phyloP scores from a whole-genome alignment of 2,113 vertebrate species.

The Pongo pygmaeus region DNA sequence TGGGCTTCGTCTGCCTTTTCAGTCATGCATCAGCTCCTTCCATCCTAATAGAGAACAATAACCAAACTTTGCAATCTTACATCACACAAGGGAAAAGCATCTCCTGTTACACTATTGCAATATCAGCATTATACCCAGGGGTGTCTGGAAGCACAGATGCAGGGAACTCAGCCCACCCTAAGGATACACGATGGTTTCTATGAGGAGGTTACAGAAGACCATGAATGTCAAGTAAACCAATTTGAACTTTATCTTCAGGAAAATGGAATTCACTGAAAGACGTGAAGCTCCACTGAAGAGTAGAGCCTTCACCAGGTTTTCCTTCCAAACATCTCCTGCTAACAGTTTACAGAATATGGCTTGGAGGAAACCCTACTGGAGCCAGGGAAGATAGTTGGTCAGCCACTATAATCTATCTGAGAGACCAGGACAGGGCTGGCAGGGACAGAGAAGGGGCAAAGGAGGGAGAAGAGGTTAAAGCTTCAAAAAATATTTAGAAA shows the following conservation, averaged over 20 bases:
- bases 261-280: neutral
- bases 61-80: neutral
- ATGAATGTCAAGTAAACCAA: neutral
- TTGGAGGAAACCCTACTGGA: neutral
- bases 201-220: neutral
- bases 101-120: neutral
- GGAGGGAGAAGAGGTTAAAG: neutral
- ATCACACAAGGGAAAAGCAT: neutral
- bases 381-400: neutral
- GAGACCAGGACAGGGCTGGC: neutral
- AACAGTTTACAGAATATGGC: neutral
- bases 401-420: neutral
- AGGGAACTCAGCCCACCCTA: neutral
- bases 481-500: neutral
- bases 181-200: neutral
- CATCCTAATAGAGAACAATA: neutral
- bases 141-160: neutral
- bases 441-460: neutral
- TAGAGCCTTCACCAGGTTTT: neutral
- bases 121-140: neutral
- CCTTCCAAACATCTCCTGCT: neutral
- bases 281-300: neutral
- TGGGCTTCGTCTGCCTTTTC: neutral
- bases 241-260: neutral
- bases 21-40: neutral